phyloP scores from a whole-genome alignment of 2,797 vertebrate species.

The Gallinago nigripennis region DNA sequence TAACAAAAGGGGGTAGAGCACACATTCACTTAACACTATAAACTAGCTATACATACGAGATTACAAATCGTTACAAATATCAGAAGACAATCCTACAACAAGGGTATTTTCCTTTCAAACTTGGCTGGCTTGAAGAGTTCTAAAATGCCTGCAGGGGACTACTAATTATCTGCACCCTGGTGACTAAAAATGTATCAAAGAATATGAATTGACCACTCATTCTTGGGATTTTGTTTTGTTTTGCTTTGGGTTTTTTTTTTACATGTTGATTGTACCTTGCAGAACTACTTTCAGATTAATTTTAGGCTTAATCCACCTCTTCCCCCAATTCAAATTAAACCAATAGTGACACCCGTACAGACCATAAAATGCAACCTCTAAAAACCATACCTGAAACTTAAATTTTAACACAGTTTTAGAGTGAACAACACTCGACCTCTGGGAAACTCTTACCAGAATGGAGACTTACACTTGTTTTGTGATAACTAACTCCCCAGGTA shows the following conservation, averaged over 20 bases:
- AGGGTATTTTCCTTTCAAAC: not conserved
- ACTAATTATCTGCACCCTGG: not conserved
- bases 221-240: not conserved
- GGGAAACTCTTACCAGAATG: not conserved
- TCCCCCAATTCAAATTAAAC: not conserved
- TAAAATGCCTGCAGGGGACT: not conserved
- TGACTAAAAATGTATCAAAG: not conserved
- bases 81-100: not conserved
- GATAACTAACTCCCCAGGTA: conserved; percentile 10
- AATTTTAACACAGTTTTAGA: not conserved
- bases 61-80: not conserved
- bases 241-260: not conserved
- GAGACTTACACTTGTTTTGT: conserved; percentile 1
- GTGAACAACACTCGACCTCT: not conserved
- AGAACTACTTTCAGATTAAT: not conserved
- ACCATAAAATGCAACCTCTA: not conserved
- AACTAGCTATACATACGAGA: not conserved
- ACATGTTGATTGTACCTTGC: not conserved
- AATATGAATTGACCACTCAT: not conserved
- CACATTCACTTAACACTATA: not conserved
- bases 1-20: not conserved
- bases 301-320: not conserved
- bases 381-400: not conserved
- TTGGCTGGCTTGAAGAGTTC: not conserved
- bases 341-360: not conserved